phyloP scores from a whole-genome alignment of 2,888 invertebrate genomes.

The Arrhopalites spinosus region DNA sequence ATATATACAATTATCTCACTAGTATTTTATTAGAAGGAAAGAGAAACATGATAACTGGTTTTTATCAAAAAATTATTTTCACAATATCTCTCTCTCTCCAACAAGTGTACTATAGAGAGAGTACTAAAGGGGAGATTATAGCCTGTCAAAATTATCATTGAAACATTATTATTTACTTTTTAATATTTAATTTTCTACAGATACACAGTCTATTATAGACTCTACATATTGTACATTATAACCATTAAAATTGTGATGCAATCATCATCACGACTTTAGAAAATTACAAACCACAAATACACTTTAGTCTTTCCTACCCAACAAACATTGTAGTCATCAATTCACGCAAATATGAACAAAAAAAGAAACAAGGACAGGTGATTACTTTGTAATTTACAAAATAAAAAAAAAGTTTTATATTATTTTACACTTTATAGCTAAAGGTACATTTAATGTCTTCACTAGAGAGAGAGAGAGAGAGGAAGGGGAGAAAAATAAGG shows the following conservation, averaged over 20 bases:
- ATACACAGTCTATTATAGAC: no score
- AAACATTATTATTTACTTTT: background rate
- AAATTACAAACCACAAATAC: background rate
- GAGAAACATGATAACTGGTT: background rate
- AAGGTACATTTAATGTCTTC: no score
- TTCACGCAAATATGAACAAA: background rate
- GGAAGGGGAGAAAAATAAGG: background rate
- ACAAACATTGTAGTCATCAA: background rate
- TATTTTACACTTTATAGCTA: no score
- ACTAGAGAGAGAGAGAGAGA: no score
- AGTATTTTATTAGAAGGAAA: background rate
- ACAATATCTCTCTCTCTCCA: background rate
- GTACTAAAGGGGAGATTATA: background rate
- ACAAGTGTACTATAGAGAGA: background rate
- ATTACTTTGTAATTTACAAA: conserved; percentile 4
- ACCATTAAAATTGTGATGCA: no score
- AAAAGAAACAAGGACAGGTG: background rate
- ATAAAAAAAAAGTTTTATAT: no score
- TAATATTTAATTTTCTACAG: no score
- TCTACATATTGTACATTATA: no score
- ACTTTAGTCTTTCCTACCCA: background rate
- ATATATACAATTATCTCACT: no score
- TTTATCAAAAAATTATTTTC: no score
- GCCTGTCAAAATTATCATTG: background rate
- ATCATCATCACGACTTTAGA: background rate